These are phyloP conservation scores for Crotalus tigris DNA, from an alignment of 2,113 vertebrate genomes.

Conservation along the genomic window DNA sequence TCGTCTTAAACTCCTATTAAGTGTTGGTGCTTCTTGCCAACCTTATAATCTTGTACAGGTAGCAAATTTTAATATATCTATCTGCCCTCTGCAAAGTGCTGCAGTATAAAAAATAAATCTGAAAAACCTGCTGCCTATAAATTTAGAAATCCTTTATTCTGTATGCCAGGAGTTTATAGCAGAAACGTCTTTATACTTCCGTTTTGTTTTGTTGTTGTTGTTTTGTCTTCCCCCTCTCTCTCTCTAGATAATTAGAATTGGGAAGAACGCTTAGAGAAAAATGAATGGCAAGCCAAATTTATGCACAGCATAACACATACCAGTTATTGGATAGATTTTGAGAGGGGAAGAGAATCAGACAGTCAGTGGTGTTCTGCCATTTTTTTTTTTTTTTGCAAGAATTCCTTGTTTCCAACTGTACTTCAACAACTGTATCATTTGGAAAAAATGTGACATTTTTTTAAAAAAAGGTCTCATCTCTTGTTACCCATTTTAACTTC, in stretches of 20 bases:
- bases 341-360: not conserved
- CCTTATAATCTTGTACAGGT: not conserved
- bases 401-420: not conserved
- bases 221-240: not conserved
- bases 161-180: not conserved
- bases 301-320: not conserved
- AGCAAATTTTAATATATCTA: not conserved
- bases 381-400: not conserved
- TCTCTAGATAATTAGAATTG: not conserved
- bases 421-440: not conserved
- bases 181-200: not conserved
- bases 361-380: not conserved
- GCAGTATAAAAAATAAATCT: not conserved
- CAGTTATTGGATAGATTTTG: not conserved
- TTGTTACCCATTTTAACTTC: not conserved
- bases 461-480: not conserved
- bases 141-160: not conserved
- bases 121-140: not conserved
- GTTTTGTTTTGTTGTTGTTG: not conserved
- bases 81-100: not conserved
- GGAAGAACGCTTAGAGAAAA: not conserved
- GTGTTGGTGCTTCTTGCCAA: not conserved
- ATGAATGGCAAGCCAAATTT: not conserved
- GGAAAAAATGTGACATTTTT: not conserved
- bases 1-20: not conserved